These are phyloP conservation scores for Parthenolecanium corni DNA, from an alignment of 2,888 invertebrate genomes.

Conservation along the genomic window DNA sequence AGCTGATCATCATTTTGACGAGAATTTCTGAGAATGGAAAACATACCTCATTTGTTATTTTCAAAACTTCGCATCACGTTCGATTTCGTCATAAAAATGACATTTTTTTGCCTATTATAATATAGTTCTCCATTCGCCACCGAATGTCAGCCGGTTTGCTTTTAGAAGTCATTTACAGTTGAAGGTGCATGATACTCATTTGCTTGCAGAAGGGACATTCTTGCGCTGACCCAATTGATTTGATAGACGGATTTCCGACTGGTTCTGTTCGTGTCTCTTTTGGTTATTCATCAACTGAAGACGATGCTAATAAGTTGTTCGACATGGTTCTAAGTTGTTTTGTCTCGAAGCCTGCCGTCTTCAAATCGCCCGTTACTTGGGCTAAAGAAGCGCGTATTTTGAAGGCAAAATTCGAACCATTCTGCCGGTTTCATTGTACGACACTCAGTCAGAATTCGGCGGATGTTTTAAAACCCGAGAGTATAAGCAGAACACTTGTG, in stretches of 20 bases:
- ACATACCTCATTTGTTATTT: no score
- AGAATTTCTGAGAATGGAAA: no score
- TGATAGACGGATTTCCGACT: constrained; percentile 76
- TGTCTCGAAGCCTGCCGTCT: constrained; percentile 27
- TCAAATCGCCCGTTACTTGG: constrained; percentile 19
- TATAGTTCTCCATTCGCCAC: no score
- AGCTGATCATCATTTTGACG: no score
- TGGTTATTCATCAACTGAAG: constrained; percentile 71
- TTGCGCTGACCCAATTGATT: constrained; percentile 78
- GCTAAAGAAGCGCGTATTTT: neutral
- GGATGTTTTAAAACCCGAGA: neutral
- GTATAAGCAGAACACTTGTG: neutral
- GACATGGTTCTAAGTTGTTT: constrained; percentile 67
- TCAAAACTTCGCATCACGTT: no score
- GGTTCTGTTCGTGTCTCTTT: constrained; percentile 87
- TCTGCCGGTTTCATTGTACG: no score
- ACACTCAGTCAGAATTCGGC: neutral
- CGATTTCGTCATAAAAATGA: no score
- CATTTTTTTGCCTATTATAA: no score
- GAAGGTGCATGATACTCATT: no score
- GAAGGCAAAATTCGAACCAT: constrained; percentile 1
- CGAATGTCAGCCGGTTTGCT: no score
- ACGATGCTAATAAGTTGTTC: constrained; percentile 60
- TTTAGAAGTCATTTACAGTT: no score
- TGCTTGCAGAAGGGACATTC: constrained; percentile 57